Conservation (phyloP, 2,888 invertebrate genomes). For the Leuctra nigra region DNA sequence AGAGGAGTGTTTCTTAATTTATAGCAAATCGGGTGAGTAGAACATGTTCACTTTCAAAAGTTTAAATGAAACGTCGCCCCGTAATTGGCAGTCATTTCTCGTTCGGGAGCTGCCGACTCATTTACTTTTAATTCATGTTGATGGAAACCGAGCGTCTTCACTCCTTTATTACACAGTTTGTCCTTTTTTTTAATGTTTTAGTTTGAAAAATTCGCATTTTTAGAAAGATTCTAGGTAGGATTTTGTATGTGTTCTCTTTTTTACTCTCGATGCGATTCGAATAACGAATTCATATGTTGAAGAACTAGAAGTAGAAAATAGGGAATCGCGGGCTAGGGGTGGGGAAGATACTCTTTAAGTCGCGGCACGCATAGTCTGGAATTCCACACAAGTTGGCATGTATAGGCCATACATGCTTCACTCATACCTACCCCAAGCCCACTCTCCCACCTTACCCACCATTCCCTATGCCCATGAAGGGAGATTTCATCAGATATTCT, state of each 20-base stretch:
- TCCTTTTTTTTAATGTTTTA: background rate
- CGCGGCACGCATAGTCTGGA: constrained; percentile 10
- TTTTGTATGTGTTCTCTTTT: constrained; percentile 17
- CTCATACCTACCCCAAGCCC: background rate
- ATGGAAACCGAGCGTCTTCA: background rate
- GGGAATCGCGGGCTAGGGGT: constrained; percentile 1
- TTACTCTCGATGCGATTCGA: background rate
- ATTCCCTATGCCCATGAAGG: background rate
- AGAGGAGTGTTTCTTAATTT: too few relatives aligned
- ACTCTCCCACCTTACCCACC: background rate
- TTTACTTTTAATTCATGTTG: background rate
- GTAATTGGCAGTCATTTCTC: too few relatives aligned
- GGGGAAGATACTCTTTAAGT: background rate
- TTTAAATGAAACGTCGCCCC: too few relatives aligned
- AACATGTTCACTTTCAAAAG: too few relatives aligned
- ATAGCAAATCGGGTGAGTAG: too few relatives aligned
- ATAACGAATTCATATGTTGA: constrained; percentile 5
- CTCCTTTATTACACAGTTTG: background rate
- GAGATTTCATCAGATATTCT: constrained; percentile 3
- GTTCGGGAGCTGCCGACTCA: too few relatives aligned
- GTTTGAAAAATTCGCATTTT: constrained; percentile 13
- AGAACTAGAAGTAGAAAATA: constrained; percentile 8
- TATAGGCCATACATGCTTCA: background rate
- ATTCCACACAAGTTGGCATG: constrained; percentile 3
- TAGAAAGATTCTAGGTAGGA: constrained; percentile 9